Base-by-base conservation (phyloP, 2,888 invertebrate species). In the Idaea aversata region DNA sequence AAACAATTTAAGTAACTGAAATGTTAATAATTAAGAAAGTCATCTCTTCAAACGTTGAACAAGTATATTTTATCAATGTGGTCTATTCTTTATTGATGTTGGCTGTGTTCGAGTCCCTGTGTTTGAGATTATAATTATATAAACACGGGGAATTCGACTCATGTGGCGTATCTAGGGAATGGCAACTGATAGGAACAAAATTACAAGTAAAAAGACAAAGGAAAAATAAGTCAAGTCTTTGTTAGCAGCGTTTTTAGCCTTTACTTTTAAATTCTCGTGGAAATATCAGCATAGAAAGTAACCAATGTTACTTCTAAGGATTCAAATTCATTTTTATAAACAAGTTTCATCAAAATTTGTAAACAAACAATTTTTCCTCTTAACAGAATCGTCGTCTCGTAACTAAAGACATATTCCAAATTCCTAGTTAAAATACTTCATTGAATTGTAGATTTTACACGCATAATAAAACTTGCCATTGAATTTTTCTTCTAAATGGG, bases 161-260 rank as follows among this genome's bases (percentile, higher is more conserved):
- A 60, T 66, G 67, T 66, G 69, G 67, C 69, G 69, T 70, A 65
- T 69, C 67, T 67, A 74, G 74, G 70, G 63, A 74, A 72, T 72
- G 74, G 72, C 69, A 73, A 70, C 67, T 15, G 7, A 47, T 62
- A 16, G 16, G n/a, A 0, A 35, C 7, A 59, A 57, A 35, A 13
- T 35, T 13, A 10, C 15, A n/a, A 7, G 10, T 15, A 61, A 47
- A 25, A 25, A 25, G 25, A 25, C 25, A 25, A 25, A 25, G 25
- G 25, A 25, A 25, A 25, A 3, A 25, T 25, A 25, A 25, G 25
- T 25, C 25, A 25, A 25, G 3, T 25, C 25, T 25, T 2, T 2
- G 25, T 25, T 25, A 3, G 1, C 3, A 25, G 25, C 25, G 25
- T 25, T 25, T 25, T 25, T 25, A 25, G 25, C 2, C 25, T 25